Conservation (phyloP, 2,113 vertebrate genomes). For the Melanostigma gelatinosum region DNA sequence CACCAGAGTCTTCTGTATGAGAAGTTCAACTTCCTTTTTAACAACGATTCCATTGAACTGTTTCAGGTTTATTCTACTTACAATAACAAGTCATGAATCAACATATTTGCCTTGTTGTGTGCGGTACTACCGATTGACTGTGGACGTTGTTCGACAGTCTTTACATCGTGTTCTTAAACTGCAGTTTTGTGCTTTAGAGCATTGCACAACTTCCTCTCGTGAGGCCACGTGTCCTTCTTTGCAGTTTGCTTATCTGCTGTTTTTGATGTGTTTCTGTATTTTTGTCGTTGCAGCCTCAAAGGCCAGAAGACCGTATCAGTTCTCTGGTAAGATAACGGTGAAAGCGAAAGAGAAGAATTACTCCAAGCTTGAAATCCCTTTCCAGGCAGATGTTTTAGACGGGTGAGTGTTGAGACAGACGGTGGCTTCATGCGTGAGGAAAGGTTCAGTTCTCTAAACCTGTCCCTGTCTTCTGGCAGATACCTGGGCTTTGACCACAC, state of each 20-base stretch:
- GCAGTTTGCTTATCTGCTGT: conserved; percentile 6
- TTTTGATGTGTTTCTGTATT: conserved; percentile 11
- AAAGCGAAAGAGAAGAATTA: conserved; percentile 99
- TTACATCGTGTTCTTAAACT: background rate
- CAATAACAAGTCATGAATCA: no score
- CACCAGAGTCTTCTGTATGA: background rate
- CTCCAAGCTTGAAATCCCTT: conserved; percentile 99
- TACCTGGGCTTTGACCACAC: conserved; percentile 97
- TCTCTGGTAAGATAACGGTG: conserved; percentile 98
- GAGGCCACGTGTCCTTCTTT: background rate
- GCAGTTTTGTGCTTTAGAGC: background rate
- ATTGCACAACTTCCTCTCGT: conserved; percentile 52
- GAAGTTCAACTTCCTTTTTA: background rate
- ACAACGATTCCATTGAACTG: background rate
- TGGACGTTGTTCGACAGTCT: background rate
- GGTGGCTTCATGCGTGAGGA: background rate
- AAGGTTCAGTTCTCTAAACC: background rate
- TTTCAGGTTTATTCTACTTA: background rate
- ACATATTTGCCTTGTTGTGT: no score
- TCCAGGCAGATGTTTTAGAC: conserved; percentile 97
- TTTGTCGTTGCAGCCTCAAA: conserved; percentile 89
- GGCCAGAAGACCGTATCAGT: conserved; percentile 91
- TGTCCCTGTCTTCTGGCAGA: conserved; percentile 59
- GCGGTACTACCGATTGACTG: no score
- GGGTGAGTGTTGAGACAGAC: conserved; percentile 85